These are phyloP conservation scores for Neoaliturus tenellus DNA, from an alignment of 2,888 invertebrate species.

Conservation along the genomic window DNA sequence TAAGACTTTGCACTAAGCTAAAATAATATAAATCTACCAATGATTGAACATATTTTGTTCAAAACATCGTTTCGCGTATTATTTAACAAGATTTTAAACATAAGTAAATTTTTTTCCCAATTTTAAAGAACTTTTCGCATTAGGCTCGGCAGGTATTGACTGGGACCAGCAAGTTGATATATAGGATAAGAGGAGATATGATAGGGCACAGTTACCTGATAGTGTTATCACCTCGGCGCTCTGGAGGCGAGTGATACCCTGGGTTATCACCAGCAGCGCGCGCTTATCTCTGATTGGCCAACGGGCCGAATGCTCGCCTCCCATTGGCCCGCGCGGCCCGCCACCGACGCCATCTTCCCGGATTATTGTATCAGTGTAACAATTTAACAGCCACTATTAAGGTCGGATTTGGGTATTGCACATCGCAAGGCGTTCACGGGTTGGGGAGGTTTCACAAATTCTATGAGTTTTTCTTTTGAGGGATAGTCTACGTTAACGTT, in stretches of 20 bases:
- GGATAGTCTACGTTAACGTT: no score
- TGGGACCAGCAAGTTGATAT: conserved; percentile 8
- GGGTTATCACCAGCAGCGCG: not conserved
- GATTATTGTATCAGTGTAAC: conserved; percentile 2
- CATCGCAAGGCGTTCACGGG: not conserved
- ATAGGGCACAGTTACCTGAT: conserved; percentile 48
- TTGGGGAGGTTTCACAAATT: not conserved
- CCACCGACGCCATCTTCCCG: conserved; percentile 30
- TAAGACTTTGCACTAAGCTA: no score
- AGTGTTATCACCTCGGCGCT: conserved; percentile 40
- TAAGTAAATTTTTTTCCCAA: no score
- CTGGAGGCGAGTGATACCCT: conserved; percentile 41
- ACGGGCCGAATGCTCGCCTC: conserved; percentile 33
- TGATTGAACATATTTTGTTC: no score
- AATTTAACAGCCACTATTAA: conserved; percentile 39
- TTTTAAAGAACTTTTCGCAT: no score
- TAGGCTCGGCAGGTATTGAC: not conserved
- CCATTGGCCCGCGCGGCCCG: conserved; percentile 17
- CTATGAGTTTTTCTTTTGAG: no score
- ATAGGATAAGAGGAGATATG: conserved; percentile 35
- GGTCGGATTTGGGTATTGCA: conserved; percentile 31
- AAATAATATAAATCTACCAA: no score
- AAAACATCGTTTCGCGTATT: no score
- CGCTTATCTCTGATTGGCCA: conserved; percentile 51
- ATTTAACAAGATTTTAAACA: no score